Evolutionary conservation across 2,888 invertebrate genomes (phyloP).

Genomic region (Exephanes ischioxanthus): DNA sequence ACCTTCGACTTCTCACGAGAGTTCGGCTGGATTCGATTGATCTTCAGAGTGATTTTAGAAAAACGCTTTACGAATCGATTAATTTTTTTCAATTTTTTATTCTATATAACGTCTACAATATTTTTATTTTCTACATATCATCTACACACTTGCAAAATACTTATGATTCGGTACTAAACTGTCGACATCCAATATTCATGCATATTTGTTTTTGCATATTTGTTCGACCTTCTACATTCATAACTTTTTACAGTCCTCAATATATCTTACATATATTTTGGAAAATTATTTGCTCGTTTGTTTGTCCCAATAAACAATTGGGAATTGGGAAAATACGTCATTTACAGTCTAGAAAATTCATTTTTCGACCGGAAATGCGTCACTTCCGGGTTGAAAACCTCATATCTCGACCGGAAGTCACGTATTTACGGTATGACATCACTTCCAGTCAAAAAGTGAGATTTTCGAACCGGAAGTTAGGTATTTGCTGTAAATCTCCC

Average conservation of each 20-base stretch:
- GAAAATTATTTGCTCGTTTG: not conserved
- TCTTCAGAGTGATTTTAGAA: not conserved
- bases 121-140: not conserved
- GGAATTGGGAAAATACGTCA: too few relatives aligned
- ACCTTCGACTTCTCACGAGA: conserved; percentile 7
- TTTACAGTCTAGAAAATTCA: too few relatives aligned
- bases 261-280: not conserved
- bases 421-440: too few relatives aligned
- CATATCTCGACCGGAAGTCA: too few relatives aligned
- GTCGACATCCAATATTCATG: not conserved
- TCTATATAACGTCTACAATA: not conserved
- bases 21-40: not conserved
- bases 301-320: too few relatives aligned
- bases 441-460: too few relatives aligned
- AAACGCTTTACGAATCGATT: not conserved
- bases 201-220: not conserved
- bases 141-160: not conserved
- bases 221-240: not conserved
- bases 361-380: too few relatives aligned
- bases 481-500: too few relatives aligned
- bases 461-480: too few relatives aligned
- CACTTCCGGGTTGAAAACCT: too few relatives aligned
- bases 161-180: not conserved
- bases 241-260: not conserved
- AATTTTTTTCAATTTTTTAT: not conserved